Evolutionary conservation across 2,797 vertebrate genomes (phyloP).

Genomic region (Oryzias sinensis): DNA sequence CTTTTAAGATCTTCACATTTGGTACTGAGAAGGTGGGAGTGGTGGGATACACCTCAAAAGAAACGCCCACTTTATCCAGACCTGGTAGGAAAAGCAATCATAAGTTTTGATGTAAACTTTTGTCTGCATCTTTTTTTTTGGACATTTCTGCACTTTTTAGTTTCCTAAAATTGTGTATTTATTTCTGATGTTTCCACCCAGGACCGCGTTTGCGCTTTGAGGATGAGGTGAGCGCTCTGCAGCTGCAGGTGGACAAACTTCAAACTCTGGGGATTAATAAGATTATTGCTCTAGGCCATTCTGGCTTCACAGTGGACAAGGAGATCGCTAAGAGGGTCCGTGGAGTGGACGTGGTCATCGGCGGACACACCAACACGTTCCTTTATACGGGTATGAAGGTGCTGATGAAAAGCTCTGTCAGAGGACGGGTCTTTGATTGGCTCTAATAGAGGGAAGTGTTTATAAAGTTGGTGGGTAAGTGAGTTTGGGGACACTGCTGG

Average conservation of each 20-base stretch:
- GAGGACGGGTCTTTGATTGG: too few relatives aligned
- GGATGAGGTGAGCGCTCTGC: conserved; percentile 85
- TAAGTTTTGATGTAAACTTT: not conserved
- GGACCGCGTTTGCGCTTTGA: conserved; percentile 82
- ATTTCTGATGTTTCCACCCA: conserved; percentile 44
- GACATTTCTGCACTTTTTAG: not conserved
- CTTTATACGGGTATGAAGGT: conserved; percentile 84
- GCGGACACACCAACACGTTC: conserved; percentile 94
- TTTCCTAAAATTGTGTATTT: not conserved
- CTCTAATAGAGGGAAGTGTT: too few relatives aligned
- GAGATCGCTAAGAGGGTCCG: conserved; percentile 84
- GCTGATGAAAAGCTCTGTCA: too few relatives aligned
- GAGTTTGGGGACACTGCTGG: too few relatives aligned
- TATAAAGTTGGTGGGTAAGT: too few relatives aligned
- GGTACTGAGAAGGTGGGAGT: conserved; percentile 80
- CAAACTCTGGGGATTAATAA: conserved; percentile 82
- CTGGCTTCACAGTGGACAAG: conserved; percentile 85
- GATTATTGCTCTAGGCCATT: conserved; percentile 95
- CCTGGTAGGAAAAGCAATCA: conserved; percentile 74
- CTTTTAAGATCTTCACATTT: conserved; percentile 79
- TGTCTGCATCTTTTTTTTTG: not conserved
- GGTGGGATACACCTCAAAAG: conserved; percentile 89
- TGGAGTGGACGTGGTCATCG: conserved; percentile 90
- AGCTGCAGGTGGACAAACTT: conserved; percentile 84
- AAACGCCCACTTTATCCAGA: conserved; percentile 85